A percentile compares a stretch with the other conserved stretches of the same genome.
Conservation (phyloP, 2,113 vertebrate genomes). For the Isichthys henryi region DNA sequence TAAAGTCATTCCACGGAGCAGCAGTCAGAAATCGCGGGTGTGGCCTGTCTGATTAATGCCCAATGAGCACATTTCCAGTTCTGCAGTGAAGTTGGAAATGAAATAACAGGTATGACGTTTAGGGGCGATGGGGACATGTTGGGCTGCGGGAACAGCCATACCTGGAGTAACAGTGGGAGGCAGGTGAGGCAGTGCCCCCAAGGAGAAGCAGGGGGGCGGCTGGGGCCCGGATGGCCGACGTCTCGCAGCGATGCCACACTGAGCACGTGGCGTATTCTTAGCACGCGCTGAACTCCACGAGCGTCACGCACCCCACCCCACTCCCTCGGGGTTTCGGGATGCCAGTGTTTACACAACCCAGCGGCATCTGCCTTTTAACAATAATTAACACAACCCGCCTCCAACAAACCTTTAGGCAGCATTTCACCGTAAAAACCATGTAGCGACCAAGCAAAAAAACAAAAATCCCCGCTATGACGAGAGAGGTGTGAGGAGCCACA, state of each 20-base stretch:
- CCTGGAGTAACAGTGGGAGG: not conserved
- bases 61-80: not conserved
- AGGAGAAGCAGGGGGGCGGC: not conserved
- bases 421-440: not conserved
- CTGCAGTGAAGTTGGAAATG: not conserved
- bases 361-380: not conserved
- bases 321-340: not conserved
- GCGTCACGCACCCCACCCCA: not conserved
- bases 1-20: not conserved
- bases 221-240: not conserved
- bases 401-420: not conserved
- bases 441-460: not conserved
- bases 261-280: not conserved
- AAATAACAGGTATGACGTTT: not conserved
- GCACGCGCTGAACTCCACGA: not conserved
- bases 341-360: not conserved
- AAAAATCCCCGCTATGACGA: not conserved
- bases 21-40: not conserved
- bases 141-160: not conserved
- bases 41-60: not conserved
- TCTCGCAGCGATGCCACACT: not conserved
- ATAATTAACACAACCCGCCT: not conserved
- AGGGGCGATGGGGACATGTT: not conserved
- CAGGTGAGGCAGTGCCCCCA: not conserved
- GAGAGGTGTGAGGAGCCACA: not conserved